Conservation (phyloP, 2,888 invertebrate species). For the Parthenolecanium corni region DNA sequence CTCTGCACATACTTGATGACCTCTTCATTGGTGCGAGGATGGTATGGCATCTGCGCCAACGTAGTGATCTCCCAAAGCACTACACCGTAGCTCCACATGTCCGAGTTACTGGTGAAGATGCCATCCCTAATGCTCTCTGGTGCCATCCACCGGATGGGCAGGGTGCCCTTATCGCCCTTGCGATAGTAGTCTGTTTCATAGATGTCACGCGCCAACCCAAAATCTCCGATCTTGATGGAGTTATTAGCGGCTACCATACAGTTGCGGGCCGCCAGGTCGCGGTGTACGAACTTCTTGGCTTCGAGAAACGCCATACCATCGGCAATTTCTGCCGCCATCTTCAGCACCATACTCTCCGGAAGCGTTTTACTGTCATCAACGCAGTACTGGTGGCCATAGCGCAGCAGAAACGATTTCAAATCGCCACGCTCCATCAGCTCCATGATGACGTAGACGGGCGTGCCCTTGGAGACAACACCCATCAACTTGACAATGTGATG, state of each 20-base stretch:
- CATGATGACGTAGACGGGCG: conserved; percentile 92
- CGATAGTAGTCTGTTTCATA: conserved; percentile 95
- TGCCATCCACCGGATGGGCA: conserved; percentile 61
- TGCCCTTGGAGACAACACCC: conserved; percentile 88
- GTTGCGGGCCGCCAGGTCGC: conserved; percentile 88
- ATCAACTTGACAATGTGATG: conserved; percentile 79
- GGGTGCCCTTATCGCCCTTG: conserved; percentile 47
- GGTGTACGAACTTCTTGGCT: conserved; percentile 84
- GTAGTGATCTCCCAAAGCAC: conserved; percentile 69
- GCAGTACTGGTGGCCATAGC: conserved; percentile 43
- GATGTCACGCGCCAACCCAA: conserved; percentile 90
- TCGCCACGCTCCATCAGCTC: conserved; percentile 93
- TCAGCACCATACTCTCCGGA: conserved; percentile 35
- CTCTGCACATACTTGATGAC: conserved; percentile 48
- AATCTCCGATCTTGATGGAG: conserved; percentile 86
- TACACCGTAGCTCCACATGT: conserved; percentile 58
- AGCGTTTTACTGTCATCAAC: conserved; percentile 39
- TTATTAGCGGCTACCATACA: conserved; percentile 87
- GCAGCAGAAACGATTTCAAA: conserved; percentile 50
- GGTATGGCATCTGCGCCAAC: conserved; percentile 64
- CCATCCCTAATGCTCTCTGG: conserved; percentile 59
- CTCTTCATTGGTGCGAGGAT: conserved; percentile 52
- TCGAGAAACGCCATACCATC: conserved; percentile 98
- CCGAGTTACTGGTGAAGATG: conserved; percentile 51
- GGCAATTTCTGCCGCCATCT: conserved; percentile 88